A percentile compares a stretch with the other conserved stretches of the same genome.
phyloP scores from a whole-genome alignment of 2,888 invertebrate species.

The Strigamia transsilvanica region DNA sequence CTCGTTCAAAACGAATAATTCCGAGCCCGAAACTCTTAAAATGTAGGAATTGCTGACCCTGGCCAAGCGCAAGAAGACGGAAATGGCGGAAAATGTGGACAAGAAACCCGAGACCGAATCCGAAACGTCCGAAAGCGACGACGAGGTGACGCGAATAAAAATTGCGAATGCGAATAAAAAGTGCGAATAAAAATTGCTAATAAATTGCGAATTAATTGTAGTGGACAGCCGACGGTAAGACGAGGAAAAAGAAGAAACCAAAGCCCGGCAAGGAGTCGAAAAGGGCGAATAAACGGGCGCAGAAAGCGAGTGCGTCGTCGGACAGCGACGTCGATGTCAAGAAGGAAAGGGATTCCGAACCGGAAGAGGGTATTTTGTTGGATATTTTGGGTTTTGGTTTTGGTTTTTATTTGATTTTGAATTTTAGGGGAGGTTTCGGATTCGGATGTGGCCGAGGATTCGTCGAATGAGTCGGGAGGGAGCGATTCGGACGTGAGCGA shows the following conservation, averaged over 20 bases:
- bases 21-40: too few species aligned
- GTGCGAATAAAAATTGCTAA: too few species aligned
- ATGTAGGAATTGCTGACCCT: conserved; percentile 79
- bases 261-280: conserved; percentile 61
- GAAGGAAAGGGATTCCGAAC: conserved; percentile 72
- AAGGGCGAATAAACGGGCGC: conserved; percentile 23
- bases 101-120: conserved; percentile 59
- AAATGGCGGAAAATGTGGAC: background rate
- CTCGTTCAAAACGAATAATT: background rate
- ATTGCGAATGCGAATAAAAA: too few species aligned
- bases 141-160: conserved; percentile 61
- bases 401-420: too few species aligned
- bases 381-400: background rate
- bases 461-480: conserved; percentile 54
- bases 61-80: conserved; percentile 77
- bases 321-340: conserved; percentile 58
- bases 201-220: background rate
- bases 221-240: conserved; percentile 63
- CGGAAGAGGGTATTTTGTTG: conserved; percentile 75
- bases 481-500: conserved; percentile 66
- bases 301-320: conserved; percentile 53
- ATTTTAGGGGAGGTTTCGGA: conserved; percentile 82
- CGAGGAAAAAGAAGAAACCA: conserved; percentile 63
- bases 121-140: conserved; percentile 69
- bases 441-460: conserved; percentile 57